Conservation (phyloP, 2,113 vertebrate genomes). For the Orthochromis indermauri region DNA sequence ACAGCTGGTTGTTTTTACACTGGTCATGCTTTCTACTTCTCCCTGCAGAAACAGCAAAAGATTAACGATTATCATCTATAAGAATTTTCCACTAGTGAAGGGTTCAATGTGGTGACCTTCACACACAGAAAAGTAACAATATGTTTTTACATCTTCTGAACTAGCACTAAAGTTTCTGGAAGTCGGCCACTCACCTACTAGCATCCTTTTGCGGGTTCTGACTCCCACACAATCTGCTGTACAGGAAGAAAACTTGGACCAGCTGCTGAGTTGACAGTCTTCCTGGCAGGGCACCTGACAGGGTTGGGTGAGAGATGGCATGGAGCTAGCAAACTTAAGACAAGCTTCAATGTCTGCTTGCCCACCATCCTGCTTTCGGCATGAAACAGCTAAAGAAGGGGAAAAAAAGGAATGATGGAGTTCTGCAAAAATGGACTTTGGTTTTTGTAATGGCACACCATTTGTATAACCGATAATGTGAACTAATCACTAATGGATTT, state of each 20-base stretch:
- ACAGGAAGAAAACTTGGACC: slow-evolving; percentile 95
- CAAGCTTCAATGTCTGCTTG: slow-evolving; percentile 82
- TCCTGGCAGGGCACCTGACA: slow-evolving; percentile 95
- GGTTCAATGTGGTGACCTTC: neutral
- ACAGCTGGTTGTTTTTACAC: slow-evolving; percentile 88
- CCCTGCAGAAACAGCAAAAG: slow-evolving; percentile 62
- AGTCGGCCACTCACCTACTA: slow-evolving; percentile 77
- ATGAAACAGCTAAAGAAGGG: slow-evolving; percentile 81
- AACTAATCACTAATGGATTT: neutral
- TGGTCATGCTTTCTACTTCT: slow-evolving; percentile 96
- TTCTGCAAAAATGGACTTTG: neutral
- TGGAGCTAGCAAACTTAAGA: slow-evolving; percentile 76
- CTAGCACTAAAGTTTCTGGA: neutral
- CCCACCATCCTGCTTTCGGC: slow-evolving; percentile 87
- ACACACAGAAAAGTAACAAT: neutral
- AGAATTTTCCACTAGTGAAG: neutral
- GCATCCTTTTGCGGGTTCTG: slow-evolving; percentile 82
- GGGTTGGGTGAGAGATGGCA: slow-evolving; percentile 84
- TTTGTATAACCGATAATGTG: neutral
- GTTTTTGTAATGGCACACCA: neutral
- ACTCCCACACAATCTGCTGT: slow-evolving; percentile 89
- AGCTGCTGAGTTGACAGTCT: slow-evolving; percentile 89
- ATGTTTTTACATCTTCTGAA: neutral
- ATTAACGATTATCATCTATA: neutral
- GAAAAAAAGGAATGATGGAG: neutral